Percentiles rank a stretch among this genome's conserved stretches.
These are phyloP conservation scores for Ethmia dodecea DNA, from an alignment of 2,888 invertebrate species.

Conservation along the genomic window DNA sequence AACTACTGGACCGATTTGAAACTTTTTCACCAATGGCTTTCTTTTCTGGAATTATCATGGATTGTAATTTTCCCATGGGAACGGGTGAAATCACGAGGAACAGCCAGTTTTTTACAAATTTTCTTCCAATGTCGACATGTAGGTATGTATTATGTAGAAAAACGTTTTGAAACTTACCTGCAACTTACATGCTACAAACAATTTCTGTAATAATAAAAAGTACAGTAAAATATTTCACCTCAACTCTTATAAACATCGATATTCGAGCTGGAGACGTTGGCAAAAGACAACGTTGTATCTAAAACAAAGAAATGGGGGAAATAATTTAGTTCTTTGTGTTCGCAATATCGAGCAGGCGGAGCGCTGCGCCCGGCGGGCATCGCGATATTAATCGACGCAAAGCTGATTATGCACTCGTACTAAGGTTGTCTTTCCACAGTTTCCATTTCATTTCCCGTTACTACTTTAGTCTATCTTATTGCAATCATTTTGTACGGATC, in stretches of 20 bases:
- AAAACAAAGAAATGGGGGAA: constrained; percentile 65
- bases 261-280: constrained; percentile 6
- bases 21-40: too few relatives aligned
- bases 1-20: too few relatives aligned
- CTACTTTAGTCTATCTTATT: constrained; percentile 1
- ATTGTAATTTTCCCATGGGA: too few relatives aligned
- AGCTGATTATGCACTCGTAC: constrained; percentile 67
- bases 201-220: too few relatives aligned
- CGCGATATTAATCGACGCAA: constrained; percentile 70
- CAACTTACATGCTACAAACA: too few relatives aligned
- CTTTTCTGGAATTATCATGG: too few relatives aligned
- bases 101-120: too few relatives aligned
- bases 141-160: too few relatives aligned
- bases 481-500: constrained; percentile 4
- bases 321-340: constrained; percentile 71
- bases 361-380: constrained; percentile 45
- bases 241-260: not conserved
- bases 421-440: constrained; percentile 44
- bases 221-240: not conserved
- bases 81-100: too few relatives aligned
- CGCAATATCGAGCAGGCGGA: constrained; percentile 57
- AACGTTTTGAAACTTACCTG: too few relatives aligned
- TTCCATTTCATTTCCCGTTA: constrained; percentile 36
- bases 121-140: too few relatives aligned
- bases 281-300: constrained; percentile 39